These are phyloP conservation scores for Apteryx mantelli DNA, from an alignment of 2,113 vertebrate species.

Conservation along the genomic window DNA sequence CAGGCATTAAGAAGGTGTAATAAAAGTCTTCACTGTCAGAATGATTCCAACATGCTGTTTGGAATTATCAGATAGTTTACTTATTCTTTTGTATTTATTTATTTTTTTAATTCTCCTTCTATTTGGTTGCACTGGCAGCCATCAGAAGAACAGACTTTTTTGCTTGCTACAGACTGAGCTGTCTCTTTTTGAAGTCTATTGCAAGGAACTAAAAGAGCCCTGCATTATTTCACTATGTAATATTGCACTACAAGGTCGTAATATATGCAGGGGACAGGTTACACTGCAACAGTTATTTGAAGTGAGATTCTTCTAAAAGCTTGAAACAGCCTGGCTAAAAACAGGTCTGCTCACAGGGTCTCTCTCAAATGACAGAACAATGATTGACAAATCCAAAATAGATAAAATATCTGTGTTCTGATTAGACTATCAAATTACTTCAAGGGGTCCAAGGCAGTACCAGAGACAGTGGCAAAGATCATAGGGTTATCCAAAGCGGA, in stretches of 20 bases:
- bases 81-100: background rate
- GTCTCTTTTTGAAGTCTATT: background rate
- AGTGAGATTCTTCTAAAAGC: background rate
- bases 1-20: conserved; percentile 73
- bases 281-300: background rate
- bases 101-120: conserved; percentile 16
- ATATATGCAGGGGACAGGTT: background rate
- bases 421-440: background rate
- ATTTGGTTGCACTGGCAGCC: conserved; percentile 34
- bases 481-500: background rate
- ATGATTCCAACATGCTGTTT: conserved; percentile 39
- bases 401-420: background rate
- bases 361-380: background rate
- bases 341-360: background rate
- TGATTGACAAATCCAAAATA: background rate
- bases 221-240: background rate
- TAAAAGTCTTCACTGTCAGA: conserved; percentile 65
- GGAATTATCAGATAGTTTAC: conserved; percentile 29
- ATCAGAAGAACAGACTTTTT: background rate
- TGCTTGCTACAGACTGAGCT: background rate
- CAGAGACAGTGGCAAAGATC: background rate
- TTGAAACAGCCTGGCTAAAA: background rate
- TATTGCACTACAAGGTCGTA: background rate
- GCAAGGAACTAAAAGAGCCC: background rate
- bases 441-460: background rate